These are phyloP conservation scores for Thalassaphorura encarpata DNA, from an alignment of 1,140 invertebrate genomes.

Conservation along the genomic window DNA sequence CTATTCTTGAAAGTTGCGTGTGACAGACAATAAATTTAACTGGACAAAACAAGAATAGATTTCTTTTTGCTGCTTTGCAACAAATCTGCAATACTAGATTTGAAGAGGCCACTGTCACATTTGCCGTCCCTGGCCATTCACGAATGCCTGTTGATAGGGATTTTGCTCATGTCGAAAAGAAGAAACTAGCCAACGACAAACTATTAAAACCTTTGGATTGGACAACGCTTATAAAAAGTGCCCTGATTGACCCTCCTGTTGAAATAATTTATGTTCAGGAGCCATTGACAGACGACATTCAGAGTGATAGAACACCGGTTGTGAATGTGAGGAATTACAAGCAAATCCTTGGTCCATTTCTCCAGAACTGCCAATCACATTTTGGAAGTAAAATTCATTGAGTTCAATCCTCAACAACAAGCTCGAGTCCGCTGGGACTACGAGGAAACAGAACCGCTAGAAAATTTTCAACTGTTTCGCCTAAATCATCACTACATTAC, in stretches of 20 bases:
- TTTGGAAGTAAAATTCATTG: too few species aligned
- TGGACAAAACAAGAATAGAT: background rate
- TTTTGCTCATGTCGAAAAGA: conserved; percentile 9
- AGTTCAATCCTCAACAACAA: too few species aligned
- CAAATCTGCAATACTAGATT: background rate
- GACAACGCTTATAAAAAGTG: background rate
- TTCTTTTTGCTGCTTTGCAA: background rate
- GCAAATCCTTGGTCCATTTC: too few species aligned
- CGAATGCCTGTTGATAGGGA: conserved; percentile 5
- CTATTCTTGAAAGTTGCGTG: too few species aligned
- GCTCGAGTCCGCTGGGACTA: too few species aligned
- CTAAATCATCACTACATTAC: too few species aligned
- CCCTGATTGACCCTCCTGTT: background rate
- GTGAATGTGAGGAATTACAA: background rate
- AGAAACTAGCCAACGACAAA: conserved; percentile 3
- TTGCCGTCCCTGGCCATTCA: conserved; percentile 2
- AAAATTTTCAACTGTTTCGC: too few species aligned
- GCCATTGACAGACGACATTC: background rate
- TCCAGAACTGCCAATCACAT: too few species aligned
- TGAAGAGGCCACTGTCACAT: background rate
- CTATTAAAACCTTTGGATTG: conserved; percentile 1
- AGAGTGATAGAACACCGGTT: background rate
- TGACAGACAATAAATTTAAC: background rate
- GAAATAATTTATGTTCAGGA: background rate
- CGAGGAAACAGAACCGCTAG: too few species aligned